Percentiles rank a stretch among this genome's conserved stretches.
Evolutionary conservation across 1,140 invertebrate species (phyloP).

Genomic region (Aphis gossypii): DNA sequence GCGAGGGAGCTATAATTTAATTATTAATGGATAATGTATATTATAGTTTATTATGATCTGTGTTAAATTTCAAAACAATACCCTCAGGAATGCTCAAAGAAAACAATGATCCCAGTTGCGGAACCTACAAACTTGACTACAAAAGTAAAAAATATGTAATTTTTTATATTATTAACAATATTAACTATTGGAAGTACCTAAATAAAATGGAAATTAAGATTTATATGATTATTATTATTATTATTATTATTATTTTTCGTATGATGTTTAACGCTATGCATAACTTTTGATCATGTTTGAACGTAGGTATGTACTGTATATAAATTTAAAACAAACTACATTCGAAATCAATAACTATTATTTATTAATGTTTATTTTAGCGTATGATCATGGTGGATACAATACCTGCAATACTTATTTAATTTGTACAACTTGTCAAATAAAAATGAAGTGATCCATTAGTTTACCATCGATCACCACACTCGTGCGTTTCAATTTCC

Average conservation of each 20-base stretch:
- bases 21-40: neutral
- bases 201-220: too few relatives aligned
- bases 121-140: too few relatives aligned
- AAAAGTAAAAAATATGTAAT: too few relatives aligned
- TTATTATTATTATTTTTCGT: too few relatives aligned
- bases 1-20: slow-evolving; percentile 2
- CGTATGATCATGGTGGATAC: neutral
- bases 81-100: neutral
- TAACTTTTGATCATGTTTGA: too few relatives aligned
- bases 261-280: too few relatives aligned
- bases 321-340: neutral
- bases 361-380: neutral
- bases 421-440: neutral
- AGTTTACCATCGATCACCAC: neutral
- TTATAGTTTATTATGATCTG: neutral
- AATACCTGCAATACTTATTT: neutral
- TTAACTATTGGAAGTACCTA: too few relatives aligned
- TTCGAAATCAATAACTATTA: neutral
- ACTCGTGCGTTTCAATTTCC: neutral
- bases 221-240: too few relatives aligned
- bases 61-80: neutral
- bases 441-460: neutral
- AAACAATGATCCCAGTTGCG: neutral
- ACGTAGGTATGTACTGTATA: neutral
- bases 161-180: too few relatives aligned